phyloP scores from a whole-genome alignment of 2,797 vertebrate species.

The Myotis pilosus region DNA sequence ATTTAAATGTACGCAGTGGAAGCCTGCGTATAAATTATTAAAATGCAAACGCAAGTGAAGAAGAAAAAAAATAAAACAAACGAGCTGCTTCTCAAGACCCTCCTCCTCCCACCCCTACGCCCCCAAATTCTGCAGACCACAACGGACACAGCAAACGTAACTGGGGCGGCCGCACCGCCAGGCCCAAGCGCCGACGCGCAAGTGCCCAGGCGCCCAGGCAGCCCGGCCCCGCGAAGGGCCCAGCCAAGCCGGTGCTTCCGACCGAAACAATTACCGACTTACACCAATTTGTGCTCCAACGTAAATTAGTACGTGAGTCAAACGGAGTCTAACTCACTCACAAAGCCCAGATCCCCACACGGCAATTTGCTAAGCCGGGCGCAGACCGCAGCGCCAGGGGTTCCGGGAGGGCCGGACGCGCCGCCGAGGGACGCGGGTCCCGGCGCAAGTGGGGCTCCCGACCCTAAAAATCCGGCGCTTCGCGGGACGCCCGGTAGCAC shows the following conservation, averaged over 20 bases:
- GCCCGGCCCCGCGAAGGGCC: neutral
- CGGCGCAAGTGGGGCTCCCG: neutral
- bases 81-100: neutral
- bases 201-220: neutral
- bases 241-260: constrained; percentile 7
- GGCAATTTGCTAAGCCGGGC: constrained; percentile 58
- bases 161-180: neutral
- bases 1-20: neutral
- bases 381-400: constrained; percentile 55
- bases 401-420: neutral
- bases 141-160: rapidly evolving
- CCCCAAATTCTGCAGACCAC: neutral
- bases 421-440: neutral
- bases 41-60: neutral
- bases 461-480: neutral
- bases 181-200: neutral
- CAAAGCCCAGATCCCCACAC: constrained; percentile 53
- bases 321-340: neutral
- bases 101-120: neutral
- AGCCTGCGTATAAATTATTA: neutral
- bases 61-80: neutral
- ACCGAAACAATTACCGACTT: constrained; percentile 71
- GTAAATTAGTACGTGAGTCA: constrained; percentile 62
- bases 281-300: constrained; percentile 65
- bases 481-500: neutral